Conservation (phyloP, 2,888 invertebrate genomes). For the Rhagophthalmus giganteus region DNA sequence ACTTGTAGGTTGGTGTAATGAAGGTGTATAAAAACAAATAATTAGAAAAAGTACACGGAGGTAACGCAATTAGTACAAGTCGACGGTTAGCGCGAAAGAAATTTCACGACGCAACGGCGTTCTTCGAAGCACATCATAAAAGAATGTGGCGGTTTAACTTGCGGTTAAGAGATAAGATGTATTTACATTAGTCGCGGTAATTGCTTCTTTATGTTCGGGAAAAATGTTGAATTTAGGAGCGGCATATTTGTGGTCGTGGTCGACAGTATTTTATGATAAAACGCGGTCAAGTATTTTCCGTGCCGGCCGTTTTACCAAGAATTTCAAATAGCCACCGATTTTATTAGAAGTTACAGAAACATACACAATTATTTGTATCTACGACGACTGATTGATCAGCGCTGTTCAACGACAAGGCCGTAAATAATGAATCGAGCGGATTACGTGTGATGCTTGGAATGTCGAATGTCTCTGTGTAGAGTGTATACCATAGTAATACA, state of each 20-base stretch:
- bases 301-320: too few species aligned
- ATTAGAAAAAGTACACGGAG: background rate
- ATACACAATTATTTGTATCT: too few species aligned
- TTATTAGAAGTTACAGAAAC: too few species aligned
- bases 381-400: slow-evolving; percentile 9
- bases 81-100: background rate
- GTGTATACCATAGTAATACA: slow-evolving; percentile 26
- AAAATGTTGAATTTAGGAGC: slow-evolving; percentile 28
- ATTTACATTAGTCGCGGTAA: slow-evolving; percentile 24
- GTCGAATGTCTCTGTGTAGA: slow-evolving; percentile 49
- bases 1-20: background rate
- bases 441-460: slow-evolving; percentile 35
- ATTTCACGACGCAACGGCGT: slow-evolving; percentile 14
- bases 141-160: slow-evolving; percentile 28
- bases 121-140: slow-evolving; percentile 24
- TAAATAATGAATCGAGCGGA: slow-evolving; percentile 23
- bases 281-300: background rate
- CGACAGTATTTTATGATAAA: background rate
- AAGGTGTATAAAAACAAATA: background rate
- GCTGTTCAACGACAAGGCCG: slow-evolving; percentile 13
- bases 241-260: slow-evolving; percentile 27
- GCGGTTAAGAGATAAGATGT: slow-evolving; percentile 22
- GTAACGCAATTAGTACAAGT: background rate
- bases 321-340: too few species aligned
- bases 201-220: slow-evolving; percentile 27